Conservation (phyloP, 2,797 vertebrate species). For the Sebastes hubbsi region DNA sequence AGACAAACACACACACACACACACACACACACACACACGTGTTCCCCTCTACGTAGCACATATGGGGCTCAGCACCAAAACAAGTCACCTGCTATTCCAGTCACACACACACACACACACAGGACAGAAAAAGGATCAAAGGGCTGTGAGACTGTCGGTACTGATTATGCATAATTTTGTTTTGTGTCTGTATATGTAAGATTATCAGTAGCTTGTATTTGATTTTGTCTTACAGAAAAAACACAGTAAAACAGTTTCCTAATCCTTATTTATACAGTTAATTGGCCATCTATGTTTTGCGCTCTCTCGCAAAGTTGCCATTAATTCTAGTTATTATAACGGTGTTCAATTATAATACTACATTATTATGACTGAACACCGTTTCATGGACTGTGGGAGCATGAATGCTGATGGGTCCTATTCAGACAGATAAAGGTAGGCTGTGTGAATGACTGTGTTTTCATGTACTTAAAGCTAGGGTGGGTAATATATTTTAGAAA, state of each 20-base stretch:
- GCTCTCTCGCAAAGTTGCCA: neutral
- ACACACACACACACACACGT: conserved; percentile 27
- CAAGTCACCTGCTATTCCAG: conserved; percentile 77
- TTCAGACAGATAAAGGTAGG: neutral
- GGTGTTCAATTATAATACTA: too few relatives aligned
- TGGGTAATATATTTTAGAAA: too few relatives aligned
- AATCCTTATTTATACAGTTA: neutral
- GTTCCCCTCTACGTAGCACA: conserved; percentile 66
- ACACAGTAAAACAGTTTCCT: neutral
- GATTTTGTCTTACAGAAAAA: neutral
- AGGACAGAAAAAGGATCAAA: conserved; percentile 28
- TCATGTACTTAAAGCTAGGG: neutral
- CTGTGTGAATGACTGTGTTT: neutral
- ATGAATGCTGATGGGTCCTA: neutral
- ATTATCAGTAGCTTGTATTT: neutral
- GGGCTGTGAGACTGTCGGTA: conserved; percentile 44
- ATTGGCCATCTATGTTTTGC: neutral
- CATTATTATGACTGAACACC: neutral
- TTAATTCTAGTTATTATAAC: too few relatives aligned
- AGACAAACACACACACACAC: conserved; percentile 62
- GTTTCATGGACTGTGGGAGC: neutral
- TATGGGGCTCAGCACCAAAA: conserved; percentile 77
- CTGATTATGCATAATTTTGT: conserved; percentile 44
- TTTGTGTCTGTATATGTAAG: conserved; percentile 28
- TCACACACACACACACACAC: conserved; percentile 26